A percentile compares a stretch with the other conserved stretches of the same genome.
These are phyloP conservation scores for Enteromius trimaculatus DNA, from an alignment of 2,797 vertebrate species.

Conservation along the genomic window DNA sequence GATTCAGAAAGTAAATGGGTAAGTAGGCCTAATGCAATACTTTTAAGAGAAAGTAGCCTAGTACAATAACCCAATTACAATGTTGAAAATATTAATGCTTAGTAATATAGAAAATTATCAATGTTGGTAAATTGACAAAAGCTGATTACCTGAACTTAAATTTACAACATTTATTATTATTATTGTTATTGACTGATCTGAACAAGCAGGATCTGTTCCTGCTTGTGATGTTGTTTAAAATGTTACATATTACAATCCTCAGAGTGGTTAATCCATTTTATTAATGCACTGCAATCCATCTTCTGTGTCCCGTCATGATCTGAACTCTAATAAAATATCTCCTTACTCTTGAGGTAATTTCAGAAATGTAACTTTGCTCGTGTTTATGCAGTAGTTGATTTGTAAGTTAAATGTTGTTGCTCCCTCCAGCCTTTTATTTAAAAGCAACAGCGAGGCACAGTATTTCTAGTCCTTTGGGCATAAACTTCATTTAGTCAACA, in stretches of 20 bases:
- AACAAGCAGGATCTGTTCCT: too few species aligned
- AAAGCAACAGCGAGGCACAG: constrained; percentile 5
- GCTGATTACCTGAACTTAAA: not conserved
- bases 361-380: not conserved
- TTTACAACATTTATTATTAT: not conserved
- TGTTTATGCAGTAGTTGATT: not conserved
- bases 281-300: not conserved
- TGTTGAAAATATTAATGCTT: not conserved
- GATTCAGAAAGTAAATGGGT: not conserved
- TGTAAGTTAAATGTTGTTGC: not conserved
- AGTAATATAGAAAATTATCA: not conserved
- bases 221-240: not conserved
- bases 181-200: not conserved
- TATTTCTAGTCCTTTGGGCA: not conserved
- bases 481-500: not conserved
- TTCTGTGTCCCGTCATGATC: not conserved
- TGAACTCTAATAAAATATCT: not conserved
- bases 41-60: not conserved
- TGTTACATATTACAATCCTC: not conserved
- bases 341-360: not conserved
- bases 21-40: not conserved
- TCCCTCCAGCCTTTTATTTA: not conserved
- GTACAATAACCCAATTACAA: not conserved
- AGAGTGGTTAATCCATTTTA: not conserved
- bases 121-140: not conserved